Conservation (phyloP, 2,888 invertebrate species). For the Athalia circularis region DNA sequence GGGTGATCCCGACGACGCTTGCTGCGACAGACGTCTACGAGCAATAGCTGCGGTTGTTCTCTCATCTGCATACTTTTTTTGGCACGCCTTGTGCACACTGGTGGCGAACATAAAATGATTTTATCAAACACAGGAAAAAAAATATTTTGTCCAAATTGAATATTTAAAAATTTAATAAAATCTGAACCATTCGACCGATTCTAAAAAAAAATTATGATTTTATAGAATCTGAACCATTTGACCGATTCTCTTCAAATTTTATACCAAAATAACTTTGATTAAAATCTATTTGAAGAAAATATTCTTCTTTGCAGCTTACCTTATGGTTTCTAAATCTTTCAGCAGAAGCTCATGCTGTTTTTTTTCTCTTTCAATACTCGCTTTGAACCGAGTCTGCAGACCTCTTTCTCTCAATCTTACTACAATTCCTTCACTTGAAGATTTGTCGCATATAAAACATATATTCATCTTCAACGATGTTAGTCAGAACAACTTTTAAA, state of each 20-base stretch:
- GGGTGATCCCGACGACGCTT: not conserved
- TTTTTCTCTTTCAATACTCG: conserved; percentile 2
- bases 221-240: too few relatives aligned
- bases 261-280: too few relatives aligned
- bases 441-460: conserved; percentile 15
- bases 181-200: too few relatives aligned
- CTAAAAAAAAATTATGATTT: too few relatives aligned
- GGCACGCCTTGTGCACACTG: conserved; percentile 14
- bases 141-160: too few relatives aligned
- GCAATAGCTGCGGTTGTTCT: not conserved
- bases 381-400: conserved; percentile 20
- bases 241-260: too few relatives aligned
- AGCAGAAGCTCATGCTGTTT: not conserved
- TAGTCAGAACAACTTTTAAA: too few relatives aligned
- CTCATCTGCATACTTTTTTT: not conserved
- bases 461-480: not conserved
- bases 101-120: not conserved
- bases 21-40: not conserved
- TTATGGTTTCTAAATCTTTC: not conserved
- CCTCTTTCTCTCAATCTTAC: not conserved
- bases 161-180: too few relatives aligned
- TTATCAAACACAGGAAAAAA: too few relatives aligned
- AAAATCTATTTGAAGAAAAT: too few relatives aligned
- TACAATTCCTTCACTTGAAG: not conserved
- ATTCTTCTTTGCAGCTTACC: too few relatives aligned